Evolutionary conservation across 2,113 vertebrate species (phyloP).

Genomic region (Cricetomys ansorgei): DNA sequence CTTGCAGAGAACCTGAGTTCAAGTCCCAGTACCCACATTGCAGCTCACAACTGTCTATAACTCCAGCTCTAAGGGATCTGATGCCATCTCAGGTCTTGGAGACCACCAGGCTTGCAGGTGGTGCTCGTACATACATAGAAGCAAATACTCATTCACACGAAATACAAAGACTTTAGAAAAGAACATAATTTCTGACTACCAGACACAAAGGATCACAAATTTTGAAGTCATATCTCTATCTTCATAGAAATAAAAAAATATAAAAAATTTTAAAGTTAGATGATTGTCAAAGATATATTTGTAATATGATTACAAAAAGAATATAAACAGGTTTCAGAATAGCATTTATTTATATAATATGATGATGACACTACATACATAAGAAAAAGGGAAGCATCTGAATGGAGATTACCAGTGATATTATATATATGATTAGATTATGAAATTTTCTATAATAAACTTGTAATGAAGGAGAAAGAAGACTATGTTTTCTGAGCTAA

Average conservation of each 20-base stretch:
- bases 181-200: background rate
- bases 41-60: background rate
- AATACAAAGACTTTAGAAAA: background rate
- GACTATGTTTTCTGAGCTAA: background rate
- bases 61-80: background rate
- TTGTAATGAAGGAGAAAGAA: background rate
- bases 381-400: background rate
- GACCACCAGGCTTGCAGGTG: background rate
- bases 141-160: background rate
- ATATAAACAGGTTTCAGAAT: background rate
- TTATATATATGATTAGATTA: background rate
- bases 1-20: background rate
- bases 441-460: background rate
- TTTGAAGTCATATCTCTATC: background rate
- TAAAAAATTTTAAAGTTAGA: background rate
- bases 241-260: too few species aligned
- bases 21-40: too few species aligned
- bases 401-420: background rate
- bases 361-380: background rate
- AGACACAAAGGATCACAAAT: background rate
- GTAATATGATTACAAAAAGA: background rate
- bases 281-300: background rate
- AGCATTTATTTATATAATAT: background rate
- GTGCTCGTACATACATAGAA: background rate
- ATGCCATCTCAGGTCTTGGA: background rate